Evolutionary conservation across 2,888 invertebrate species (phyloP).

Genomic region (Leptinotarsa peninsularis): DNA sequence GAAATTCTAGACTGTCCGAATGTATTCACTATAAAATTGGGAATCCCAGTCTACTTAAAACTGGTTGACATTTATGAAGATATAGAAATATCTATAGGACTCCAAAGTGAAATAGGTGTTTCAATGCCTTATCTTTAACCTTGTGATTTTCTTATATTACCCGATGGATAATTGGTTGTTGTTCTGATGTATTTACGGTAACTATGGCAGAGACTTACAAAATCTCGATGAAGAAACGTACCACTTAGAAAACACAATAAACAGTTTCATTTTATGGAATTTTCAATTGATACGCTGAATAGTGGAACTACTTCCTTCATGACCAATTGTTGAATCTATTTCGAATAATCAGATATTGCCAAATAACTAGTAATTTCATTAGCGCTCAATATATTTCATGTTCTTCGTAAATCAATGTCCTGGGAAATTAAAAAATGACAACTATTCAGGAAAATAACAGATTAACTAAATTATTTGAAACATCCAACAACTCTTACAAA

Average conservation of each 20-base stretch:
- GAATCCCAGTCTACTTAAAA: too few species aligned
- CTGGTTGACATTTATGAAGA: too few species aligned
- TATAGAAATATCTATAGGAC: too few species aligned
- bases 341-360: background rate
- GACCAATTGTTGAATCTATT: conserved; percentile 22
- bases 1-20: too few species aligned
- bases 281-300: conserved; percentile 24
- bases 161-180: background rate
- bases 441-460: background rate
- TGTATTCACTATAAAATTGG: too few species aligned
- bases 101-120: too few species aligned
- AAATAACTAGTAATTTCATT: background rate
- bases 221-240: conserved; percentile 21
- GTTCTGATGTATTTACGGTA: background rate
- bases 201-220: background rate
- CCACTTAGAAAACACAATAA: conserved; percentile 29
- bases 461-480: background rate
- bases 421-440: too few species aligned
- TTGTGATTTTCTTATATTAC: background rate
- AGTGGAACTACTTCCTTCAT: conserved; percentile 28
- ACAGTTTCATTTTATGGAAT: conserved; percentile 32
- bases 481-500: background rate
- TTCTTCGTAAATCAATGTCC: too few species aligned
- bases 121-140: too few species aligned
- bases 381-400: background rate